phyloP scores from a whole-genome alignment of 2,888 invertebrate genomes.

The Ophonus ardosiacus region DNA sequence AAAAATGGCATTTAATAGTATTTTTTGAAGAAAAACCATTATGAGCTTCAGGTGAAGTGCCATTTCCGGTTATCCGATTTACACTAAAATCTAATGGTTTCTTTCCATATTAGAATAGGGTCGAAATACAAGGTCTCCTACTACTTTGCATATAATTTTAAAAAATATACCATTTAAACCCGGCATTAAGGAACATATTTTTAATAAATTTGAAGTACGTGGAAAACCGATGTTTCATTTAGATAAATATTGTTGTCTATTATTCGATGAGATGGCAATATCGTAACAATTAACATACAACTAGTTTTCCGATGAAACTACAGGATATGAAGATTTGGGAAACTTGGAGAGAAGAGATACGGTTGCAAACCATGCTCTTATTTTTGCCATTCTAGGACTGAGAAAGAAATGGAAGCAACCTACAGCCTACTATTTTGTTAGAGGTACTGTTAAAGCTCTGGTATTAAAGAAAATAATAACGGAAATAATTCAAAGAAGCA shows the following conservation, averaged over 20 bases:
- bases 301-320: slow-evolving; percentile 29
- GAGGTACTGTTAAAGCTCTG: slow-evolving; percentile 58
- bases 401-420: slow-evolving; percentile 66
- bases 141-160: not conserved
- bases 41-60: not conserved
- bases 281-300: slow-evolving; percentile 14
- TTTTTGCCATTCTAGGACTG: slow-evolving; percentile 67
- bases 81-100: too few species aligned
- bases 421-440: slow-evolving; percentile 65
- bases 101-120: too few species aligned
- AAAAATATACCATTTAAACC: slow-evolving; percentile 16
- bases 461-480: slow-evolving; percentile 63
- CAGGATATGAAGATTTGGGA: slow-evolving; percentile 66
- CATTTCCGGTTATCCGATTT: too few species aligned
- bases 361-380: slow-evolving; percentile 66
- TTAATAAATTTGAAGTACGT: not conserved
- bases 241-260: slow-evolving; percentile 28
- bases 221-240: slow-evolving; percentile 15
- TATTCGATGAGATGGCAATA: slow-evolving; percentile 56
- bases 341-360: slow-evolving; percentile 55
- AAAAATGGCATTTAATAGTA: too few species aligned
- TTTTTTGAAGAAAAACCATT: too few species aligned
- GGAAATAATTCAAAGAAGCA: slow-evolving; percentile 65
- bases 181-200: slow-evolving; percentile 3
- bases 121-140: too few species aligned